These are phyloP conservation scores for Cylloceria caligata DNA, from an alignment of 2,888 invertebrate genomes.

Conservation along the genomic window DNA sequence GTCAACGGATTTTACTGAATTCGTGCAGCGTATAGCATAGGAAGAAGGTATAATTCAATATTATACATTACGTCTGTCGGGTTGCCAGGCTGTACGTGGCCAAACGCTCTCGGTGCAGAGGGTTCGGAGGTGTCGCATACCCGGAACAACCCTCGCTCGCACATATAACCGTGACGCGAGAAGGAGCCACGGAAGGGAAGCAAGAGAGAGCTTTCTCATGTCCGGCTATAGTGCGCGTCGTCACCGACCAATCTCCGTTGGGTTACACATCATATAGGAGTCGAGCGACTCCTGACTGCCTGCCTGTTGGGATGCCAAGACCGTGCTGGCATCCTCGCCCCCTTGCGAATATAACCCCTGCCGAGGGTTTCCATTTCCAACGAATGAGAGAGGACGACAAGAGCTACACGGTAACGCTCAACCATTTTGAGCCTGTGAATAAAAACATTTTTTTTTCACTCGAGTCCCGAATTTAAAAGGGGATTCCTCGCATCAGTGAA, in stretches of 20 bases:
- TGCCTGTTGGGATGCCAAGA: slow-evolving; percentile 58
- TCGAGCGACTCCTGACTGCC: slow-evolving; percentile 40
- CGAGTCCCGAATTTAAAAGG: slow-evolving; percentile 34
- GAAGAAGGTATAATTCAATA: neutral
- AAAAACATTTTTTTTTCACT: slow-evolving; percentile 35
- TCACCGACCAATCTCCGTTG: slow-evolving; percentile 76
- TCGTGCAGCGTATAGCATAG: neutral
- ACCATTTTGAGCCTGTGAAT: slow-evolving; percentile 55
- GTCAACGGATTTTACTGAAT: neutral
- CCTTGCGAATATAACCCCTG: slow-evolving; percentile 59
- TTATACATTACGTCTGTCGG: slow-evolving; percentile 11
- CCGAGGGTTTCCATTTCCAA: slow-evolving; percentile 59
- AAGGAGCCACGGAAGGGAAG: slow-evolving; percentile 69
- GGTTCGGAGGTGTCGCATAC: slow-evolving; percentile 49
- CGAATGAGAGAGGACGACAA: slow-evolving; percentile 20
- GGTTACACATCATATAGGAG: slow-evolving; percentile 49
- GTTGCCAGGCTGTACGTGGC: slow-evolving; percentile 7
- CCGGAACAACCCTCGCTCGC: slow-evolving; percentile 53
- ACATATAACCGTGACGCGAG: slow-evolving; percentile 22
- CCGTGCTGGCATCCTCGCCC: slow-evolving; percentile 53
- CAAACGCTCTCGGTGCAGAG: slow-evolving; percentile 21
- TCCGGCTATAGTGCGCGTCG: slow-evolving; percentile 75
- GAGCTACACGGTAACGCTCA: slow-evolving; percentile 10
- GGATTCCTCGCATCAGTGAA: slow-evolving; percentile 48
- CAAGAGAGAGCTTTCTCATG: slow-evolving; percentile 83